phyloP scores from a whole-genome alignment of 2,888 invertebrate species.

The Andrena chrysosceles region DNA sequence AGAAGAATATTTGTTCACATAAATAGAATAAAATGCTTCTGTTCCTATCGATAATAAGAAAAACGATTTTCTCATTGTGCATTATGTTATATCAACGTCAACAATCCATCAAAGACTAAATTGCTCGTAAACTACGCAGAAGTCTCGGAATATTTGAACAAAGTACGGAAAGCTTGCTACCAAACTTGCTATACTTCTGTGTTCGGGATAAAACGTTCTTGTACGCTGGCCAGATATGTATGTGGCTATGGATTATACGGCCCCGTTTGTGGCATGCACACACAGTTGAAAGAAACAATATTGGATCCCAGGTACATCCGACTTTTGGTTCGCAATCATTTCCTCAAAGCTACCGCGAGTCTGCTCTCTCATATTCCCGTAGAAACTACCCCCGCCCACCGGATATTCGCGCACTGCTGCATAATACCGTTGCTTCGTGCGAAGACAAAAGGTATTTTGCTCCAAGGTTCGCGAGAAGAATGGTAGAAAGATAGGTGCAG shows the following conservation, averaged over 20 bases:
- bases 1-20: conserved; percentile 15
- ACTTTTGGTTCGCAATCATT: conserved; percentile 58
- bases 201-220: not conserved
- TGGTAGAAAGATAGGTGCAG: conserved; percentile 49
- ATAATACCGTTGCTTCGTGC: conserved; percentile 50
- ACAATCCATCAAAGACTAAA: not conserved
- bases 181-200: not conserved
- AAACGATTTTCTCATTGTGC: no score
- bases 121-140: not conserved
- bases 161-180: not conserved
- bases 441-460: conserved; percentile 61
- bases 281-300: conserved; percentile 36
- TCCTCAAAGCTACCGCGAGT: conserved; percentile 49
- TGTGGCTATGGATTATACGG: conserved; percentile 5
- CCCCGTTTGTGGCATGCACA: not conserved
- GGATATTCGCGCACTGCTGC: conserved; percentile 23
- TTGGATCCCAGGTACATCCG: conserved; percentile 35
- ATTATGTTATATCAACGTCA: not conserved
- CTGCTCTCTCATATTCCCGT: conserved; percentile 53
- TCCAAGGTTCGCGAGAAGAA: conserved; percentile 56
- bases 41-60: not conserved
- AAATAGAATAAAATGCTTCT: conserved; percentile 1
- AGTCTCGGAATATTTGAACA: not conserved
- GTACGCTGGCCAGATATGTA: not conserved
- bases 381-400: conserved; percentile 20